These are phyloP conservation scores for Eristalis intricaria DNA, from an alignment of 2,888 invertebrate genomes.

Conservation along the genomic window DNA sequence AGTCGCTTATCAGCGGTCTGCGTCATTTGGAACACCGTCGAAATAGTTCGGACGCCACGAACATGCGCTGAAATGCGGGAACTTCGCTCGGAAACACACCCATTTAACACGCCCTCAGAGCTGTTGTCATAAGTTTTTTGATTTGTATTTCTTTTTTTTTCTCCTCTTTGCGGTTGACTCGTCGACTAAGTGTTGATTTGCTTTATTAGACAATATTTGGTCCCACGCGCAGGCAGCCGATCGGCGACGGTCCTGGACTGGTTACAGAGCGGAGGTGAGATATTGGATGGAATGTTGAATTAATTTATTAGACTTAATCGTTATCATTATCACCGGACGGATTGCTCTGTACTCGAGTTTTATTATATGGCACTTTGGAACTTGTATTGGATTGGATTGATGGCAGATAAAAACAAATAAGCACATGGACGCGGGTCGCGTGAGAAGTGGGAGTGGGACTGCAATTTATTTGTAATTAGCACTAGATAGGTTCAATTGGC, in stretches of 20 bases:
- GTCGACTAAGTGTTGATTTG: not conserved
- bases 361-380: not conserved
- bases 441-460: not conserved
- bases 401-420: not conserved
- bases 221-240: constrained; percentile 1
- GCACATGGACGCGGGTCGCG: not conserved
- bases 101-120: constrained; percentile 38
- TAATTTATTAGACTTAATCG: constrained; percentile 8
- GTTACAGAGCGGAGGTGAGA: constrained; percentile 7
- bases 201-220: constrained; percentile 24
- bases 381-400: not conserved
- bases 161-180: no score
- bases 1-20: constrained; percentile 6
- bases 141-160: not conserved
- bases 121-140: not conserved
- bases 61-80: not conserved
- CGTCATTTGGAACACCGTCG: not conserved
- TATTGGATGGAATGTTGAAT: constrained; percentile 3
- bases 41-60: not conserved
- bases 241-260: not conserved
- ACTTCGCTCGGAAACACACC: constrained; percentile 33
- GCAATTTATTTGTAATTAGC: not conserved
- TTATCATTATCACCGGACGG: constrained; percentile 19
- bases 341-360: constrained; percentile 3
- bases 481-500: not conserved